These are phyloP conservation scores for Bradypus variegatus DNA, from an alignment of 2,797 vertebrate species.

Conservation along the genomic window DNA sequence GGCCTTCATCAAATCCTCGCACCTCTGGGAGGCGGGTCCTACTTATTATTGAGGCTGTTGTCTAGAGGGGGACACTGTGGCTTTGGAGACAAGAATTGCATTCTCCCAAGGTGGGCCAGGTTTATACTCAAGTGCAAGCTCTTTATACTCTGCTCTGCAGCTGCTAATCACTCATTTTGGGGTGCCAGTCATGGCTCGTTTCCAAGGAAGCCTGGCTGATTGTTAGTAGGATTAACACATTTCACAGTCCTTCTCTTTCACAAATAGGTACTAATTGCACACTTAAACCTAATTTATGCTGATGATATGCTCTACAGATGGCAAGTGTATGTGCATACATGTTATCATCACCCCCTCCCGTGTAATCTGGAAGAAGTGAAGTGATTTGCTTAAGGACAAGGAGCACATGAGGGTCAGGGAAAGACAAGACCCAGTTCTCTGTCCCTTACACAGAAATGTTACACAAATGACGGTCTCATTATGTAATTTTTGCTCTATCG, in stretches of 20 bases:
- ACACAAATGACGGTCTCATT: background rate
- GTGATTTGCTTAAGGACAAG: background rate
- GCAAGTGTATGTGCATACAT: background rate
- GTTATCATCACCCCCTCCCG: background rate
- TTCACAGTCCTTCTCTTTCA: background rate
- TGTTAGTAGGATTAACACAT: background rate
- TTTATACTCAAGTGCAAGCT: background rate
- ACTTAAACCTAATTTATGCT: conserved; percentile 39
- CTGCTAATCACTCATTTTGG: background rate
- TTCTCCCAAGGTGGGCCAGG: background rate
- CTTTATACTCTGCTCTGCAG: background rate
- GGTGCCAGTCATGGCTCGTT: background rate
- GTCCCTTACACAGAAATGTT: background rate
- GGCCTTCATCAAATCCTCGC: background rate
- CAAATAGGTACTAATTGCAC: conserved; percentile 1
- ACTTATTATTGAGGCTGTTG: background rate
- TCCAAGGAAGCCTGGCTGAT: background rate
- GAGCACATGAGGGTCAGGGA: background rate
- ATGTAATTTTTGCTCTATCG: background rate
- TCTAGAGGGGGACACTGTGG: background rate
- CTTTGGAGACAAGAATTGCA: background rate
- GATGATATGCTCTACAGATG: background rate
- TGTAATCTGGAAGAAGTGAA: background rate
- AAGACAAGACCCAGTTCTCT: background rate
- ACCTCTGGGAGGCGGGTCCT: background rate